Percentiles rank a stretch among this genome's conserved stretches.
These are phyloP conservation scores for Choristoneura fumiferana DNA, from an alignment of 1,140 invertebrate genomes.

Conservation along the genomic window DNA sequence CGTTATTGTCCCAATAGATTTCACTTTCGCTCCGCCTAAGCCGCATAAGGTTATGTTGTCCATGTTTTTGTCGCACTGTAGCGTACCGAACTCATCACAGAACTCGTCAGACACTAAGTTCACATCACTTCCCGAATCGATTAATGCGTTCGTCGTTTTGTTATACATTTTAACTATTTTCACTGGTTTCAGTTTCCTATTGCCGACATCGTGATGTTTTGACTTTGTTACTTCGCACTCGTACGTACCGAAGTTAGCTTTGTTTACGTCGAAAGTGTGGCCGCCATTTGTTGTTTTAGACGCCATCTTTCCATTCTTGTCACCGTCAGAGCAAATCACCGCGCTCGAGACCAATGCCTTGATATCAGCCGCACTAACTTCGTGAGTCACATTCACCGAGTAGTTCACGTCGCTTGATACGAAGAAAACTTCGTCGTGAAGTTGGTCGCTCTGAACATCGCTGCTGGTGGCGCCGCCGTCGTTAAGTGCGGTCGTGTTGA, in stretches of 20 bases:
- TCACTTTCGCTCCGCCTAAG: not conserved
- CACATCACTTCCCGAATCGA: conserved; percentile 11
- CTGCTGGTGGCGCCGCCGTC: too few species aligned
- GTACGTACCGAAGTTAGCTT: not conserved
- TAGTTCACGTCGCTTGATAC: too few species aligned
- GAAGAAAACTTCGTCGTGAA: too few species aligned
- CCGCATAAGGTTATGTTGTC: not conserved
- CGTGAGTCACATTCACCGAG: too few species aligned
- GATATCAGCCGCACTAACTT: too few species aligned
- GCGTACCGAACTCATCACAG: not conserved
- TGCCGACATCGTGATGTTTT: not conserved
- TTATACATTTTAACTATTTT: not conserved
- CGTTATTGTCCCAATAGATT: not conserved
- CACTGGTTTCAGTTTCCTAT: not conserved
- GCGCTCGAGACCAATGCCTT: too few species aligned
- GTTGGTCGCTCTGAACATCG: too few species aligned
- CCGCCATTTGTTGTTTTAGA: too few species aligned
- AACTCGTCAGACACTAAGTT: not conserved
- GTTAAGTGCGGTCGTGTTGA: too few species aligned
- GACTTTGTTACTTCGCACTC: not conserved
- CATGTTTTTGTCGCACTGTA: not conserved
- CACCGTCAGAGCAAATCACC: not conserved
- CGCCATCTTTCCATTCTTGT: not conserved
- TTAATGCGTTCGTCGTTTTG: not conserved
- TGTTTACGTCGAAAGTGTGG: too few species aligned